Evolutionary conservation across 2,113 vertebrate species (phyloP).

Genomic region (Onychorhynchus coronatus): DNA sequence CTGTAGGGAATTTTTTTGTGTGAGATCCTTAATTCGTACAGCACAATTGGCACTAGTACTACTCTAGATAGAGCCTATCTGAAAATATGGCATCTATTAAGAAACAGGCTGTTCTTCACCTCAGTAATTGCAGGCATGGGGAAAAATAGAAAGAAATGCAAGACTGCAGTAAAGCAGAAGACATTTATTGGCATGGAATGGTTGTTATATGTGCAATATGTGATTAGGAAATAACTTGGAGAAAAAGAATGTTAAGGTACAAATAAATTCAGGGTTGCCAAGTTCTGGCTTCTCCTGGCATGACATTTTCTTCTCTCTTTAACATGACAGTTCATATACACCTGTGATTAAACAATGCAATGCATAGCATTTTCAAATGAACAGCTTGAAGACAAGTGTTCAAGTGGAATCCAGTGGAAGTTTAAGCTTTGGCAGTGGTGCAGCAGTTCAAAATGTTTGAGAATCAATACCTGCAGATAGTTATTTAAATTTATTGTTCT

Average conservation of each 20-base stretch:
- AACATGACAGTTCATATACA: not conserved
- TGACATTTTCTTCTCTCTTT: not conserved
- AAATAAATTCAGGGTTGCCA: not conserved
- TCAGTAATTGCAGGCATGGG: not conserved
- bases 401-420: not conserved
- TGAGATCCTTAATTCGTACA: not conserved
- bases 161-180: not conserved
- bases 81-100: not conserved
- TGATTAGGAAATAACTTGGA: not conserved
- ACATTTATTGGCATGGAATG: not conserved
- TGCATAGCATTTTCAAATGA: not conserved
- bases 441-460: not conserved
- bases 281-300: not conserved
- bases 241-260: not conserved
- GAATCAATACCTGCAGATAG: not conserved
- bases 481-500: not conserved
- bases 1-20: not conserved
- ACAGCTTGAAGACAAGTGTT: not conserved
- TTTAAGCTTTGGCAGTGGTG: not conserved
- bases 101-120: not conserved
- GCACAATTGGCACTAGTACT: not conserved
- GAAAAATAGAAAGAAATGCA: not conserved
- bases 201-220: not conserved
- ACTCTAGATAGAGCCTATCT: not conserved
- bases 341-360: not conserved